Evolutionary conservation across 2,113 vertebrate genomes (phyloP).

Genomic region (Hippocampus zosterae): DNA sequence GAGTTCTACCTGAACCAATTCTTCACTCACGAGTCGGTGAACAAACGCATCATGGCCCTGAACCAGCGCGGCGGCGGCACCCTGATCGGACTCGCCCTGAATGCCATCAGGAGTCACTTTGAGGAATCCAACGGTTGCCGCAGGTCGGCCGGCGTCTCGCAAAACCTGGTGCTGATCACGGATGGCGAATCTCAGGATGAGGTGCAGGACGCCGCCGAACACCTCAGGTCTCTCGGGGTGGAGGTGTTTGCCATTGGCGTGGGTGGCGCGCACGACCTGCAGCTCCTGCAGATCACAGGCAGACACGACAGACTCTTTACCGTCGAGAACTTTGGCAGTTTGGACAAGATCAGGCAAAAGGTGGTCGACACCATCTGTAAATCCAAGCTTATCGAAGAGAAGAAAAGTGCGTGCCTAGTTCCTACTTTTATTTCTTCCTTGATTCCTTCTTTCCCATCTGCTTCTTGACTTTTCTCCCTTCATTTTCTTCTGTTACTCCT

Average conservation of each 20-base stretch:
- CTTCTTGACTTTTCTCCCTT: not conserved
- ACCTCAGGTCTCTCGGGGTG: conserved; percentile 42
- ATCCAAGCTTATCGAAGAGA: not conserved
- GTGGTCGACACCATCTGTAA: conserved; percentile 67
- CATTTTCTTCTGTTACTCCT: too few species aligned
- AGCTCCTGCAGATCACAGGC: conserved; percentile 69
- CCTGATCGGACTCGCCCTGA: conserved; percentile 60
- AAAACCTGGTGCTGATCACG: conserved; percentile 78
- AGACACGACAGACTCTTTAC: conserved; percentile 44
- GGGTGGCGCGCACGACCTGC: conserved; percentile 40
- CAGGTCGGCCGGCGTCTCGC: conserved; percentile 45
- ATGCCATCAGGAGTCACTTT: conserved; percentile 58
- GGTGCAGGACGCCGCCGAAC: conserved; percentile 40
- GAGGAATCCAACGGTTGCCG: conserved; percentile 55
- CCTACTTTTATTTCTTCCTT: not conserved
- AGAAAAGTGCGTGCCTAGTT: not conserved
- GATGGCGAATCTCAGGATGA: conserved; percentile 65
- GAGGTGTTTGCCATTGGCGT: conserved; percentile 70
- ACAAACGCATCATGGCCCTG: conserved; percentile 48
- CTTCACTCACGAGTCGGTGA: conserved; percentile 23
- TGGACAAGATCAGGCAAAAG: conserved; percentile 53
- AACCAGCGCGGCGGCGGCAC: conserved; percentile 36
- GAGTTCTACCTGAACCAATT: conserved; percentile 72
- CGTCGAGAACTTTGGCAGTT: conserved; percentile 50
- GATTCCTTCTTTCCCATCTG: not conserved